Conservation (phyloP, 2,113 vertebrate species). For the Acinonyx jubatus region DNA sequence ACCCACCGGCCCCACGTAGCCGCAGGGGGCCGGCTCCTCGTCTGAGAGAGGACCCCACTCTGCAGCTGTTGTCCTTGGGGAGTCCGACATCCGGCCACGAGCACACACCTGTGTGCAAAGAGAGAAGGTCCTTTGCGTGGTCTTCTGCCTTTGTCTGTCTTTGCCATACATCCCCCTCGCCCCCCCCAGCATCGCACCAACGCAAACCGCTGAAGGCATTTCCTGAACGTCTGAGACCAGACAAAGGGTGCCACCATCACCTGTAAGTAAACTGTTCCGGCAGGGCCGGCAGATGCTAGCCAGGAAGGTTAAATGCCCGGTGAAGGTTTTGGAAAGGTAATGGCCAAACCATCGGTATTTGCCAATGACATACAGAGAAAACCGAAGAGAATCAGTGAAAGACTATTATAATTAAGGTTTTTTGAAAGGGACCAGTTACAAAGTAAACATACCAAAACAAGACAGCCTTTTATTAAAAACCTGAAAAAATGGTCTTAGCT, state of each 20-base stretch:
- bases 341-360: background rate
- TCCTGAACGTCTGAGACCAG: rapidly evolving
- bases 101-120: background rate
- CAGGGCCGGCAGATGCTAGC: background rate
- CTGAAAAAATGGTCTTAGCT: background rate
- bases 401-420: background rate
- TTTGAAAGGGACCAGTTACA: background rate
- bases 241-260: background rate
- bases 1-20: background rate
- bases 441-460: background rate
- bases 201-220: too few species aligned
- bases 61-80: background rate
- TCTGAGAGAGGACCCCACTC: background rate
- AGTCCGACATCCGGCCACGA: rapidly evolving
- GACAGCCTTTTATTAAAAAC: background rate
- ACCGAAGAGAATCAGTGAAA: background rate
- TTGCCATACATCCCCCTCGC: too few species aligned
- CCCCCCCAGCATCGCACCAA: background rate
- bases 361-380: background rate
- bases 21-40: rapidly evolving
- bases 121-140: background rate
- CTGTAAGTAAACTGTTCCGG: rapidly evolving
- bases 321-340: background rate
- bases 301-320: background rate
- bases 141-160: background rate